phyloP scores from a whole-genome alignment of 2,113 vertebrate species.

The Diphyllodes magnificus region DNA sequence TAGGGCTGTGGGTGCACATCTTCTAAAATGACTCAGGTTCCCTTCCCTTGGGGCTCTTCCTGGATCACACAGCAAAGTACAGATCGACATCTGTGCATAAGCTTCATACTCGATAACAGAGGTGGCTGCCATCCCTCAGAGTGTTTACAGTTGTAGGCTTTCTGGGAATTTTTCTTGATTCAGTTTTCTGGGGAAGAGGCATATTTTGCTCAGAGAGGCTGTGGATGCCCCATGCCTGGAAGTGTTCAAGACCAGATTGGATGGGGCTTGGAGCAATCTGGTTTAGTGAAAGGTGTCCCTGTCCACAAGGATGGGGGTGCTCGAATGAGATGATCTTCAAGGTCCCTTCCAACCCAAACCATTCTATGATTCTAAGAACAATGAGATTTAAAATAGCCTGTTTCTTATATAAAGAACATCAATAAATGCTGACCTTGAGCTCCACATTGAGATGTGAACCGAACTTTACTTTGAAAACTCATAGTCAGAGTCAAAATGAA shows the following conservation, averaged over 20 bases:
- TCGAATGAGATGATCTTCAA: background rate
- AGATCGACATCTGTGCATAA: fast-evolving
- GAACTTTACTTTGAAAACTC: background rate
- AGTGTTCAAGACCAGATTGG: background rate
- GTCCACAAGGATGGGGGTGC: too few species aligned
- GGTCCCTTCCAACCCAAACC: background rate
- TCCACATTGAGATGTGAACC: fast-evolving
- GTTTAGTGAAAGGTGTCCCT: background rate
- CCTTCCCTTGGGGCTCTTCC: background rate
- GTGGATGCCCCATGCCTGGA: background rate
- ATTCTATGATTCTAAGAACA: background rate
- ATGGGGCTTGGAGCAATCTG: background rate
- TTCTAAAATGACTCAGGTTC: background rate
- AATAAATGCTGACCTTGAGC: background rate
- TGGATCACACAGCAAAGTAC: background rate
- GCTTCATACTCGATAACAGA: too few species aligned
- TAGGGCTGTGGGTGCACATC: background rate
- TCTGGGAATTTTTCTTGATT: background rate
- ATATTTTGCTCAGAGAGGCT: background rate
- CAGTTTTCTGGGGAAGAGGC: background rate
- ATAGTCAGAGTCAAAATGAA: background rate
- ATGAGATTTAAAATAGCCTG: background rate
- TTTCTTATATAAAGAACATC: background rate
- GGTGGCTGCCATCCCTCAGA: background rate
- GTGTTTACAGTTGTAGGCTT: background rate